A percentile compares a stretch with the other conserved stretches of the same genome.
phyloP scores from a whole-genome alignment of 2,888 invertebrate genomes.

The Bugulina stolonifera region DNA sequence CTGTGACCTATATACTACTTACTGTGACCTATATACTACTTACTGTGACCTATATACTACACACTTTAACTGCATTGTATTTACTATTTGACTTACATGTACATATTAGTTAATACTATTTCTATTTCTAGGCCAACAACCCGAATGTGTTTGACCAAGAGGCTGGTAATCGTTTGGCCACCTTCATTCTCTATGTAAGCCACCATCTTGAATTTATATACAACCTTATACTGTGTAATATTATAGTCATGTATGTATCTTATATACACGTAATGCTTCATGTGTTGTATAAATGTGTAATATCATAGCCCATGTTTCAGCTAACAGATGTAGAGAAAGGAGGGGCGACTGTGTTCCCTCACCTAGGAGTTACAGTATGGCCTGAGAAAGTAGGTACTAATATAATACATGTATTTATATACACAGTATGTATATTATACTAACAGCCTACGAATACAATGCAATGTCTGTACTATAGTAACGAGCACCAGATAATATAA shows the following conservation, averaged over 20 bases:
- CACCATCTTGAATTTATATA: neutral
- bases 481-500: too few species aligned
- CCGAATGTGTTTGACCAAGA: conserved; percentile 15
- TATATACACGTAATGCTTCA: neutral
- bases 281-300: neutral
- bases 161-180: conserved; percentile 18
- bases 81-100: too few species aligned
- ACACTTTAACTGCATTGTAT: too few species aligned
- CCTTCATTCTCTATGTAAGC: conserved; percentile 23
- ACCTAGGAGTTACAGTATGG: conserved; percentile 9
- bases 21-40: too few species aligned
- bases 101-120: too few species aligned
- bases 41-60: too few species aligned
- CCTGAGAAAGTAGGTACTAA: conserved; percentile 3
- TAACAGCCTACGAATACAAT: too few species aligned
- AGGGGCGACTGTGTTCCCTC: conserved; percentile 25
- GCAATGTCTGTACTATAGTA: too few species aligned
- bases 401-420: too few species aligned
- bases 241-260: neutral
- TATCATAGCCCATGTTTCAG: neutral
- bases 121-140: conserved; percentile 9
- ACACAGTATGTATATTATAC: too few species aligned
- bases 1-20: too few species aligned
- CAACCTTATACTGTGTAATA: neutral
- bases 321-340: conserved; percentile 24